Conservation (phyloP, 2,113 vertebrate genomes). For the Microtus ochrogaster region DNA sequence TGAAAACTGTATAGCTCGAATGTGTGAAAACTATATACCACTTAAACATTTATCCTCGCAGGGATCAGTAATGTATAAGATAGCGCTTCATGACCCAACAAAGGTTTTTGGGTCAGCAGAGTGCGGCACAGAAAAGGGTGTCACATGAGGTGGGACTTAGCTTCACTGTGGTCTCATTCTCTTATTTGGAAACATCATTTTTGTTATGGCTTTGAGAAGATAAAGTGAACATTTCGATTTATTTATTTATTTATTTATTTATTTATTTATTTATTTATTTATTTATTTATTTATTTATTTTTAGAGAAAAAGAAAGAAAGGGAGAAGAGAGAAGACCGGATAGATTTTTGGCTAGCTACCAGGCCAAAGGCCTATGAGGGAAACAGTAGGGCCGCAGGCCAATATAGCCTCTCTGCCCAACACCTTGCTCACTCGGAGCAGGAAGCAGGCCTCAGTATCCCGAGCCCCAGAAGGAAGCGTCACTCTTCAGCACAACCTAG, state of each 20-base stretch:
- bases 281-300: background rate
- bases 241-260: too few species aligned
- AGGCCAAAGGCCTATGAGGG: background rate
- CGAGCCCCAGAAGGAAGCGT: background rate
- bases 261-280: too few species aligned
- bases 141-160: background rate
- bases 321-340: background rate
- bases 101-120: background rate
- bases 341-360: background rate
- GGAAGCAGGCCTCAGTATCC: background rate
- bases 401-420: background rate
- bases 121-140: background rate
- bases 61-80: background rate
- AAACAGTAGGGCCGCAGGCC: background rate
- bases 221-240: background rate
- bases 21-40: background rate
- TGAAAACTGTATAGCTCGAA: background rate
- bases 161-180: background rate
- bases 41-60: background rate
- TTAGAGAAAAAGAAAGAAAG: background rate
- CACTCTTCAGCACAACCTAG: slow-evolving; percentile 38
- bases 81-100: background rate
- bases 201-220: slow-evolving; percentile 10
- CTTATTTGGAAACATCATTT: slow-evolving; percentile 13
- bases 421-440: background rate